Evolutionary conservation across 1,140 invertebrate species (phyloP).

Genomic region (Lineus longissimus): DNA sequence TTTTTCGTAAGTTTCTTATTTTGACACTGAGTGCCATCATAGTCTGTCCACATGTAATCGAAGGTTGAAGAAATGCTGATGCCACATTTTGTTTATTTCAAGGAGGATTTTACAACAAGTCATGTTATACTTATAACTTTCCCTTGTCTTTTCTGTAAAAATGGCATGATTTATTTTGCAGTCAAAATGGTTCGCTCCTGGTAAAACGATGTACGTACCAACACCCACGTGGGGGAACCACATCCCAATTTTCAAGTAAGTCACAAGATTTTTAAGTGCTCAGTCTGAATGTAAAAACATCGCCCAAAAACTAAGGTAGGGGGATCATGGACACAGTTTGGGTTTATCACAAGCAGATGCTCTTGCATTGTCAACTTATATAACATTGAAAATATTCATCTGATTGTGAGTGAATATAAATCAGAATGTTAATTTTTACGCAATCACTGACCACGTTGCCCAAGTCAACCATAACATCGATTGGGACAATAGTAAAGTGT

Average conservation of each 20-base stretch:
- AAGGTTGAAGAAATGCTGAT: background rate
- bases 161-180: conserved; percentile 28
- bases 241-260: conserved; percentile 81
- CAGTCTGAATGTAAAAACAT: conserved; percentile 3
- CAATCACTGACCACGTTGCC: too few species aligned
- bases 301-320: background rate
- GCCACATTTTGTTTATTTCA: background rate
- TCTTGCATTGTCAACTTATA: too few species aligned
- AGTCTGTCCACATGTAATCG: too few species aligned
- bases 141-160: background rate
- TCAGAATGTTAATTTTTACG: too few species aligned
- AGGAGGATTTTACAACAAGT: background rate
- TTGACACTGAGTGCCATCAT: too few species aligned
- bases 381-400: too few species aligned
- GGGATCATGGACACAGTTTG: too few species aligned
- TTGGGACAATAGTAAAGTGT: too few species aligned
- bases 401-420: too few species aligned
- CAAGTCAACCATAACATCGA: too few species aligned
- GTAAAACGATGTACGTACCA: conserved; percentile 87
- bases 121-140: background rate
- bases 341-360: too few species aligned
- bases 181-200: conserved; percentile 72
- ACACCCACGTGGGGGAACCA: conserved; percentile 99
- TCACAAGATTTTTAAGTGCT: too few species aligned
- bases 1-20: conserved; percentile 81